These are phyloP conservation scores for Pseudococcus viburni DNA, from an alignment of 2,888 invertebrate species.

Conservation along the genomic window DNA sequence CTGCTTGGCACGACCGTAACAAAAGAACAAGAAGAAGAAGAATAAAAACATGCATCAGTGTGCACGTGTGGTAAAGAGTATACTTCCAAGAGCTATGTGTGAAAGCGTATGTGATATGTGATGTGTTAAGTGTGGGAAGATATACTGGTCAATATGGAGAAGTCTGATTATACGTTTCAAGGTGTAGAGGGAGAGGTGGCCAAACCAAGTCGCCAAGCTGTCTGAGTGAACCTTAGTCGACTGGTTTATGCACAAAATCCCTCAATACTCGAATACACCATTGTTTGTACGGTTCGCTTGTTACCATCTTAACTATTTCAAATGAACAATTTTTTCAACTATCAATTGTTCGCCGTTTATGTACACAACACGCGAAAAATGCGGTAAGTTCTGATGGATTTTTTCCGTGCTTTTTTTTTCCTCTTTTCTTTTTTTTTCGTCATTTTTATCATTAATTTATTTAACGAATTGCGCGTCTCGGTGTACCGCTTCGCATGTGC, in stretches of 20 bases:
- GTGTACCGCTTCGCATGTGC: not conserved
- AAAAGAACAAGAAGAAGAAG: constrained; percentile 42
- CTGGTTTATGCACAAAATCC: constrained; percentile 53
- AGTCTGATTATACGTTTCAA: constrained; percentile 55
- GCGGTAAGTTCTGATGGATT: constrained; percentile 29
- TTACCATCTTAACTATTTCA: constrained; percentile 40
- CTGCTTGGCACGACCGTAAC: constrained; percentile 59
- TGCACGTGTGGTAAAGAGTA: constrained; percentile 51
- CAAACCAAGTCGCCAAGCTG: constrained; percentile 64
- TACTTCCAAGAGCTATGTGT: constrained; percentile 57
- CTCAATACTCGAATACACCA: constrained; percentile 52
- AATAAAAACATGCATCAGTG: constrained; percentile 55
- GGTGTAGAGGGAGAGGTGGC: constrained; percentile 50
- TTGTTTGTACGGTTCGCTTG: constrained; percentile 53
- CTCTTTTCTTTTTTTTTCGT: not conserved
- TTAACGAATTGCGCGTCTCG: not conserved
- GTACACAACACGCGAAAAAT: constrained; percentile 20
- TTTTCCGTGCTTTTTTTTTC: not conserved
- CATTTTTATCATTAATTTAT: not conserved
- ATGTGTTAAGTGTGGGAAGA: constrained; percentile 62
- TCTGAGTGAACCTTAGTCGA: constrained; percentile 61
- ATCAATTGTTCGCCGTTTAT: constrained; percentile 34
- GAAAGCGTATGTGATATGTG: constrained; percentile 61
- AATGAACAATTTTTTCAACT: constrained; percentile 32
- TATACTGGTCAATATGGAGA: constrained; percentile 60